Conservation (phyloP, 2,888 invertebrate genomes). For the Stenoptilia bipunctidactyla region DNA sequence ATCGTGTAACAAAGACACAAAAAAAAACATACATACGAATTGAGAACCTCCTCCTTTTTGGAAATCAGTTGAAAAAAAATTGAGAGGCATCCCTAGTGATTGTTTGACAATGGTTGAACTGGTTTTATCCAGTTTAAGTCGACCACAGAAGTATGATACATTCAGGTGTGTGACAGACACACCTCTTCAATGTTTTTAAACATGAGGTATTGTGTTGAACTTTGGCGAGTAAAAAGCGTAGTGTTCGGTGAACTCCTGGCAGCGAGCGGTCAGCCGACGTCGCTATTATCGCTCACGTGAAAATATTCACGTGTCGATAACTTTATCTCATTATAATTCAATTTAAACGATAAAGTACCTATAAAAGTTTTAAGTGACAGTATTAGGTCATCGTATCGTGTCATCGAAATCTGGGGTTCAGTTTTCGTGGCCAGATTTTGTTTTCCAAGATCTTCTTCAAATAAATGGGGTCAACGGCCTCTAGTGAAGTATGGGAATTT, state of each 20-base stretch:
- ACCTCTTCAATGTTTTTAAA: constrained; percentile 33
- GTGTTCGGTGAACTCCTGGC: constrained; percentile 10
- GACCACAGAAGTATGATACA: no score
- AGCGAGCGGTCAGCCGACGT: constrained; percentile 11
- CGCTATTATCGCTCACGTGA: constrained; percentile 10
- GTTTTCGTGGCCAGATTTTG: constrained; percentile 2
- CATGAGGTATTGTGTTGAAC: constrained; percentile 25
- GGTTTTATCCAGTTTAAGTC: constrained; percentile 21
- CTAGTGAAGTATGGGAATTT: constrained; percentile 30
- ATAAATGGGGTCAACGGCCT: constrained; percentile 44
- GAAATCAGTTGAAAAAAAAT: no score
- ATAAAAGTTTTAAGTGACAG: background rate
- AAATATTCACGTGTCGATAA: constrained; percentile 1
- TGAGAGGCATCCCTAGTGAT: constrained; percentile 18
- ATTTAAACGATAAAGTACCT: background rate
- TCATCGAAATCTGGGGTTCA: background rate
- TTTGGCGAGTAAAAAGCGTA: background rate
- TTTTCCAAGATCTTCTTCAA: constrained; percentile 19
- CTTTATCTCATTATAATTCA: background rate
- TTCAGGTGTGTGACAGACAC: no score
- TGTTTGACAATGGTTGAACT: constrained; percentile 20
- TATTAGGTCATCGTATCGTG: background rate
- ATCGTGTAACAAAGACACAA: no score
- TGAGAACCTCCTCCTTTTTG: no score
- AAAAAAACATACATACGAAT: no score